Evolutionary conservation across 2,888 invertebrate species (phyloP), one percentile per base, ranked within the genome.

Genomic region (Papilio demoleus): DNA sequence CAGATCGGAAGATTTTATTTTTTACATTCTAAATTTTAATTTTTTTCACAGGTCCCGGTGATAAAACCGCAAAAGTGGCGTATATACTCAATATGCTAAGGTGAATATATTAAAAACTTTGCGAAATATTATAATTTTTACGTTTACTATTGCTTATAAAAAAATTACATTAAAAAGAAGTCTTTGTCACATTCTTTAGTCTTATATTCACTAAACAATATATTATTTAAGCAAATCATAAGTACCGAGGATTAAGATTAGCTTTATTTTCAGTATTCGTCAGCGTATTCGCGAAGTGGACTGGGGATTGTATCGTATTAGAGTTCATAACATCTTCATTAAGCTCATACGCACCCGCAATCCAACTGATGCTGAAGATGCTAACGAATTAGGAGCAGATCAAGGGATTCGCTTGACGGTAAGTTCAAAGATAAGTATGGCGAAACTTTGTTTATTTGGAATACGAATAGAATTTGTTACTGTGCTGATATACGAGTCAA

Each of bases 261-360:
- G 34, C 64, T 66, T 61, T 73, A 71, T 76, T 74, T 61, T 3
- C 81, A 87, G 87, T 19, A 67, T 73, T 4, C 68, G 82, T 62
- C 73, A 79, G 58, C 78, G 83, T 5, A 68, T 88, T 22, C 83
- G 82, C 63, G 78, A 83, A 71, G 88, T 94, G 78, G 94, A 95
- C 81, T 94, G 94, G 85, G 93, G 93, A 70, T 91, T 86, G 22
- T 81, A 94, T 58, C 93, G 94, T 50, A 90, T 94, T 60, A 94
- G 95, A 80, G 95, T 95, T 62, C 94, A 96, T 80, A 95, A 96
- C 76, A 90, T 97, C 72, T 96, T 97, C 87, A 95, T 96, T 68
- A 97, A 96, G 88, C 93, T 97, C 73, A 97, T 97, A 82, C 94
- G 97, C 71, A 97, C 97, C 73, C 96, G 96, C 85, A 96, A 97